Evolutionary conservation across 2,888 invertebrate genomes (phyloP), one percentile per base, ranked within the genome.

Genomic region (Aplocera efformata): DNA sequence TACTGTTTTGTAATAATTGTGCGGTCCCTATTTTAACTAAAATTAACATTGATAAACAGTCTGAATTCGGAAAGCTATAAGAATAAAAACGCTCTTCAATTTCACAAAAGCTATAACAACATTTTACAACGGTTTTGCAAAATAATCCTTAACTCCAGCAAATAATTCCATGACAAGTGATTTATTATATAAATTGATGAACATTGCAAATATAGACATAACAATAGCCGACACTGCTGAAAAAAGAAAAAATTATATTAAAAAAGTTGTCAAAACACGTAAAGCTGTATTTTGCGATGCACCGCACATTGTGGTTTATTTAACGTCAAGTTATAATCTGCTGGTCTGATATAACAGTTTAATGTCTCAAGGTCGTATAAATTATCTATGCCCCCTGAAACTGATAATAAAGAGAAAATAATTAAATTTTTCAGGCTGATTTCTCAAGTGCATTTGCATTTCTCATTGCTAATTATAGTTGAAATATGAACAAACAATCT

Each of bases 151-250:
- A 41, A 40, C 27, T 8, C 10, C 40, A 69, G 79, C 60, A 72
- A 69, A 71, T 66, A 61, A 56, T 53, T 45, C 10, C 42, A 55
- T 42, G 56, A 53, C 54, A 60, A 65, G 68, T 57, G 63, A 62
- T 55, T 72, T 71, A 69, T 69, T 69, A 63, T 61, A 53, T 72
- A 58, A 49, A 68, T 69, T 60, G 63, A 68, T 63, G 68, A 72
- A 67, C 60, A 71, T 70, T 67, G 82, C 79, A 75, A 77, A 71
- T 75, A 38, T 79, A 83, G 78, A 83, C 74, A 78, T 67, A 67
- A 82, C 76, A 73, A 63, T 82, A 85, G 84, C 82, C 56, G 66
- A 70, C 62, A 67, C 66, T 62, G 78, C 84, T 85, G 83, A 82
- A 84, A 82, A 72, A 76, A 79, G 58, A 71, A 64, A 59, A 70